A percentile compares a stretch with the other conserved stretches of the same genome.
phyloP scores from a whole-genome alignment of 2,888 invertebrate species.

The Zelleria hepariella region DNA sequence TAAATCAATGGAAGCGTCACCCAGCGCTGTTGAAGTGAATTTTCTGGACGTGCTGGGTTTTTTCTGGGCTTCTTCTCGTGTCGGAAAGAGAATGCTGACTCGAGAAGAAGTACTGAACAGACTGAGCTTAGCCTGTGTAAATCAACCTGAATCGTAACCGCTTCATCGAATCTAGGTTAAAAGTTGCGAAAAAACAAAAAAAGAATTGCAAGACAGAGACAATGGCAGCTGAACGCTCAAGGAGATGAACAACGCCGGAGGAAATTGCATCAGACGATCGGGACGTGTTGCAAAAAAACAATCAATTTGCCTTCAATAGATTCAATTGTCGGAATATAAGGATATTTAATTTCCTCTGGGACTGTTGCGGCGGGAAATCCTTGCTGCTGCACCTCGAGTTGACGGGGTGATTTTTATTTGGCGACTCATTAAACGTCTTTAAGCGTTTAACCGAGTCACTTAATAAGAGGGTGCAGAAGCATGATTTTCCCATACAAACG shows the following conservation, averaged over 20 bases:
- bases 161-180: not conserved
- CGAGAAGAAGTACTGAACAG: not conserved
- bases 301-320: not conserved
- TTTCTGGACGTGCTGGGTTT: too few species aligned
- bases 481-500: too few species aligned
- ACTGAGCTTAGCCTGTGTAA: too few species aligned
- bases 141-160: not conserved
- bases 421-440: not conserved
- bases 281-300: slow-evolving; percentile 37
- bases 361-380: slow-evolving; percentile 43
- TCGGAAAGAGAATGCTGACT: too few species aligned
- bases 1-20: too few species aligned
- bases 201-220: slow-evolving; percentile 11
- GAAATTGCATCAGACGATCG: slow-evolving; percentile 42
- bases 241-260: slow-evolving; percentile 20
- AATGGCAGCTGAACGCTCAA: slow-evolving; percentile 13
- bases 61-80: too few species aligned
- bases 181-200: not conserved
- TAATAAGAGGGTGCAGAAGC: too few species aligned
- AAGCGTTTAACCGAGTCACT: not conserved
- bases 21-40: too few species aligned
- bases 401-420: not conserved
- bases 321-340: not conserved
- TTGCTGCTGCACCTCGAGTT: not conserved
- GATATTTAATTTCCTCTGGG: slow-evolving; percentile 42